phyloP scores from a whole-genome alignment of 1,140 invertebrate species.

The Frieseomelitta varia region DNA sequence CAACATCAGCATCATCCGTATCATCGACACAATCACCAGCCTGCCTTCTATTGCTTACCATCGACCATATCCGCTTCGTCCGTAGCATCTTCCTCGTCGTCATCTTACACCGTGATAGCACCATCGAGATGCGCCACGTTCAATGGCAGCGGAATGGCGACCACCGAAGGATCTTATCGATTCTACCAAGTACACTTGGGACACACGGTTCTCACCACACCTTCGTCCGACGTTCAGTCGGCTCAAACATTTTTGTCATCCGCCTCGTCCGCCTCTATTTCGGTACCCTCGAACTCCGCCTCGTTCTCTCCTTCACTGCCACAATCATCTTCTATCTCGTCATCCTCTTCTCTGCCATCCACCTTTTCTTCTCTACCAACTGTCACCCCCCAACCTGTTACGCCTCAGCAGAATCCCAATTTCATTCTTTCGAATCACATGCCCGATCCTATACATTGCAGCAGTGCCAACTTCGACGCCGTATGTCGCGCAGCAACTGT shows the following conservation, averaged over 20 bases:
- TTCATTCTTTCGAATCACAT: slow-evolving; percentile 3
- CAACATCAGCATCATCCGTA: slow-evolving; percentile 57
- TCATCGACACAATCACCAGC: slow-evolving; percentile 50
- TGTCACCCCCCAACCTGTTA: neutral
- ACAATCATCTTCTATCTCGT: slow-evolving; percentile 22
- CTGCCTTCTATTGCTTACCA: slow-evolving; percentile 48
- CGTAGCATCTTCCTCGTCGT: neutral
- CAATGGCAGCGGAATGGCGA: neutral
- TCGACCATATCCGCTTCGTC: neutral
- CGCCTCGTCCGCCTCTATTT: slow-evolving; percentile 27
- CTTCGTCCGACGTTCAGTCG: slow-evolving; percentile 67
- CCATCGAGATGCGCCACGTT: slow-evolving; percentile 57
- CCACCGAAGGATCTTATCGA: slow-evolving; percentile 27
- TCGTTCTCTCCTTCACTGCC: slow-evolving; percentile 11
- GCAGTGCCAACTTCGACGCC: neutral
- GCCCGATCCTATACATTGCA: neutral
- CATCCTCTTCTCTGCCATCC: slow-evolving; percentile 14
- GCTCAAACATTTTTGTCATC: slow-evolving; percentile 64
- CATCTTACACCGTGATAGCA: slow-evolving; percentile 69
- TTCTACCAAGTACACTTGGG: slow-evolving; percentile 64
- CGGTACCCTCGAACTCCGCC: slow-evolving; percentile 26
- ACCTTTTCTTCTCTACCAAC: slow-evolving; percentile 18
- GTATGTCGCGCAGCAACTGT: neutral
- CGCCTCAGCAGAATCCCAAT: neutral
- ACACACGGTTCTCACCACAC: slow-evolving; percentile 37